A percentile compares a stretch with the other conserved stretches of the same genome.
phyloP scores from a whole-genome alignment of 37 sponge, comb jelly and placozoan genomes.

The Amphimedon queenslandica region DNA sequence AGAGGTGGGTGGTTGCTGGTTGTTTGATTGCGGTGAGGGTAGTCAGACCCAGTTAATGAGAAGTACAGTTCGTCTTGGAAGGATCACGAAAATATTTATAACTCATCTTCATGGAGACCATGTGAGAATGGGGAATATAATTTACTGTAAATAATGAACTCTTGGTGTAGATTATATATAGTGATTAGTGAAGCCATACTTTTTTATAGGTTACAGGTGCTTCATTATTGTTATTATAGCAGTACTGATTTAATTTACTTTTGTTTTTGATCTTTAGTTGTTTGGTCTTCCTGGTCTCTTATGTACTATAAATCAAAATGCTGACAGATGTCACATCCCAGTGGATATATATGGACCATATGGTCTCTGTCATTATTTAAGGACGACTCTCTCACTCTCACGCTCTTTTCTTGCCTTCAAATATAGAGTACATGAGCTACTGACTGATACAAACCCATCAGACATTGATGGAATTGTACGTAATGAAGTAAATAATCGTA shows the following conservation, averaged over 20 bases:
- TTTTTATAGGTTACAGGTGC: no score
- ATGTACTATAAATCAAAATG: constrained; percentile 69
- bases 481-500: no score
- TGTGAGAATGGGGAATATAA: constrained; percentile 41
- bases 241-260: not conserved
- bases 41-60: constrained; percentile 86
- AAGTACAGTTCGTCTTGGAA: constrained; percentile 73
- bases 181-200: no score
- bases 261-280: constrained; percentile 22
- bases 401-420: constrained; percentile 65
- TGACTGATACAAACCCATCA: constrained; percentile 40
- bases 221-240: not conserved
- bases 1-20: constrained; percentile 59
- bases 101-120: constrained; percentile 96
- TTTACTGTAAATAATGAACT: no score
- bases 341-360: constrained; percentile 82
- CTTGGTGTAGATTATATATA: not conserved
- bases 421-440: constrained; percentile 71
- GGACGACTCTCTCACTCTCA: constrained; percentile 67
- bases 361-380: constrained; percentile 72
- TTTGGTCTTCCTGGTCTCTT: constrained; percentile 90
- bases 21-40: constrained; percentile 96
- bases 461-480: constrained; percentile 56
- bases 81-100: constrained; percentile 76
- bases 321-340: constrained; percentile 34